Evolutionary conservation across 2,113 vertebrate genomes (phyloP), one percentile per base, ranked within the genome.

Genomic region (Misgurnus mizolepis): DNA sequence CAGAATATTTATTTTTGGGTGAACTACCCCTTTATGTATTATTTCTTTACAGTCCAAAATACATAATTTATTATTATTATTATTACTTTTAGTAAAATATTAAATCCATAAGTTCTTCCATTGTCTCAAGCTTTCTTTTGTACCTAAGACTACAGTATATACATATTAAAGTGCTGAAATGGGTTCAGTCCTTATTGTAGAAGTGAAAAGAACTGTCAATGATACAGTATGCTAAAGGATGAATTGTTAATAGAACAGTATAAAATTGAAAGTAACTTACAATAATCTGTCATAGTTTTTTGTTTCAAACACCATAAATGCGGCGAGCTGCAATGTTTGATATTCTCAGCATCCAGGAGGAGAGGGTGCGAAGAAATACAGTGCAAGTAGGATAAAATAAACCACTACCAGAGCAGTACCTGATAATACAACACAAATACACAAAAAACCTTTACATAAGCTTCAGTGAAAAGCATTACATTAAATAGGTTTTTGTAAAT

Each of bases 291-390:
- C 53, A 70, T 14, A 1, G 17, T 43, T 18, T 58, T 9, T 7
- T 27, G 6, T 22, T 60, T 58, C n/a, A 60, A 10, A 43, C n/a
- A 45, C 0, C 22, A 22, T 5, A 1, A 45, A 5, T 73, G n/a
- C 6, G 27, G 17, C 43, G 22, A 80, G 18, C 47, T 70, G 65
- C 14, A 18, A 17, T 74, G 18, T 40, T 7, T 50, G 22, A 9
- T 18, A 12, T 45, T 2, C 58, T 92, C 84, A 95, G 90, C 95
- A 95, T 45, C 92, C 92, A 0, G 83, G 85, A 76, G 93, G 93
- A 0, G 94, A 94, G 0, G 95, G 95, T 61, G 94, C 94, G 4
- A 94, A 95, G 88, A 90, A 95, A 75, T 93, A 95, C 39, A 93
- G 87, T 0, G 93, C 92, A 62, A 94, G 84, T 0, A 95, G 89